phyloP scores from a whole-genome alignment of 2,113 vertebrate species.

The Sisor rabdophorus region DNA sequence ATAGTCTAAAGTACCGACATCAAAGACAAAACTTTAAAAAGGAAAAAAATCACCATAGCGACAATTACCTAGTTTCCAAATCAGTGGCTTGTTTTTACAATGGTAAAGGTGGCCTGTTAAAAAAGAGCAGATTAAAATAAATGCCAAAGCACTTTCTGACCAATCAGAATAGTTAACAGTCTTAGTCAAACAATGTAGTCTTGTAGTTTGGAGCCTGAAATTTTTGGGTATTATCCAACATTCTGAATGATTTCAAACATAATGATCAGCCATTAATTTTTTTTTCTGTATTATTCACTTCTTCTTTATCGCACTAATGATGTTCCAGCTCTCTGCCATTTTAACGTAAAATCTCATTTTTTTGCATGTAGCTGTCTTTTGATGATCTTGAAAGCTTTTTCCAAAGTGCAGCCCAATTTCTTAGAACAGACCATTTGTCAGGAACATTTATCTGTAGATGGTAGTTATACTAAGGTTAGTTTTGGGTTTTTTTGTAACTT shows the following conservation, averaged over 20 bases:
- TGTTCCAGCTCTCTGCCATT: background rate
- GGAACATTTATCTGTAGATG: background rate
- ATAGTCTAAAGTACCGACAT: background rate
- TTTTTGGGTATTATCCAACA: background rate
- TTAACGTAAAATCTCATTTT: background rate
- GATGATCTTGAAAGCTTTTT: background rate
- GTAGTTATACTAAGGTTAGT: background rate
- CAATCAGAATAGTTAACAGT: background rate
- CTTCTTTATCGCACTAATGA: background rate
- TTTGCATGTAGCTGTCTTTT: too few relatives aligned
- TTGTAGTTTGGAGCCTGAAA: background rate
- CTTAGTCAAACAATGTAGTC: background rate
- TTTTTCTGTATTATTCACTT: background rate
- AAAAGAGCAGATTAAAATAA: background rate
- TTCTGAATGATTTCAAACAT: background rate
- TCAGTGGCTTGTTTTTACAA: background rate
- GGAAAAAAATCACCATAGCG: background rate
- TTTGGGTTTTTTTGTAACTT: background rate
- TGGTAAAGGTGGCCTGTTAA: background rate
- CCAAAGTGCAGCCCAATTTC: background rate
- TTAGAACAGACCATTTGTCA: conserved; percentile 6
- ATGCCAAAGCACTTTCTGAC: background rate
- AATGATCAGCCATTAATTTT: background rate
- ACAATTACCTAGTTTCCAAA: background rate
- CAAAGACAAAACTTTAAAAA: background rate